Percentiles rank a stretch among this genome's conserved stretches.
Evolutionary conservation across 2,113 vertebrate species (phyloP).

Genomic region (Mastomys coucha): DNA sequence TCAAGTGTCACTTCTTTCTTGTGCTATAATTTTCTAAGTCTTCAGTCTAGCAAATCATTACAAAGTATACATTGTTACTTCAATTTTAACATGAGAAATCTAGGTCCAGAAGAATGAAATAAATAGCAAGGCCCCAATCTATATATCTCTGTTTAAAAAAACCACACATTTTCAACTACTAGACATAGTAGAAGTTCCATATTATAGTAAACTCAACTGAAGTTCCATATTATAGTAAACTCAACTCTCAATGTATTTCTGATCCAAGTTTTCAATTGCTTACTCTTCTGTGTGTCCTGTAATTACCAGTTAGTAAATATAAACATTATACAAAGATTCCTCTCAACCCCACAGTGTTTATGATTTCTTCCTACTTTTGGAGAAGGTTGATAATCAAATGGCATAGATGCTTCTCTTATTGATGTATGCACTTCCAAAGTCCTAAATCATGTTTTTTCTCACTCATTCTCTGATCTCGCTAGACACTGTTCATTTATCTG

Average conservation of each 20-base stretch:
- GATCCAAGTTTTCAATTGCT: background rate
- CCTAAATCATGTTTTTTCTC: background rate
- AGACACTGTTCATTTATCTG: background rate
- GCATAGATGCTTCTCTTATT: background rate
- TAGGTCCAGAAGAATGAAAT: background rate
- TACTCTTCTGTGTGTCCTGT: background rate
- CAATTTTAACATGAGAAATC: slow-evolving; percentile 34
- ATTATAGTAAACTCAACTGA: background rate
- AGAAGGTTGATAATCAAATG: background rate
- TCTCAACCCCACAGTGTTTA: background rate
- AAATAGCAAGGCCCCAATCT: background rate
- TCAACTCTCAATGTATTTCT: background rate
- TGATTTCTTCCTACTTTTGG: background rate
- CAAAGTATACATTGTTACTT: background rate
- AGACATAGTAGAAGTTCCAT: background rate
- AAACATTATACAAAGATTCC: background rate
- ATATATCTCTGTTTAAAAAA: background rate
- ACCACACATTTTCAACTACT: background rate
- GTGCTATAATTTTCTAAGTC: background rate
- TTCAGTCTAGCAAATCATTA: background rate
- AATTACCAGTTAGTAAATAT: background rate
- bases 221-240: background rate
- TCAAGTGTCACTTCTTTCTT: background rate
- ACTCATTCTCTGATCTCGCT: background rate
- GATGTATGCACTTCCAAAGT: background rate